These are phyloP conservation scores for Parnassius apollo DNA, from an alignment of 2,888 invertebrate genomes.

Conservation along the genomic window DNA sequence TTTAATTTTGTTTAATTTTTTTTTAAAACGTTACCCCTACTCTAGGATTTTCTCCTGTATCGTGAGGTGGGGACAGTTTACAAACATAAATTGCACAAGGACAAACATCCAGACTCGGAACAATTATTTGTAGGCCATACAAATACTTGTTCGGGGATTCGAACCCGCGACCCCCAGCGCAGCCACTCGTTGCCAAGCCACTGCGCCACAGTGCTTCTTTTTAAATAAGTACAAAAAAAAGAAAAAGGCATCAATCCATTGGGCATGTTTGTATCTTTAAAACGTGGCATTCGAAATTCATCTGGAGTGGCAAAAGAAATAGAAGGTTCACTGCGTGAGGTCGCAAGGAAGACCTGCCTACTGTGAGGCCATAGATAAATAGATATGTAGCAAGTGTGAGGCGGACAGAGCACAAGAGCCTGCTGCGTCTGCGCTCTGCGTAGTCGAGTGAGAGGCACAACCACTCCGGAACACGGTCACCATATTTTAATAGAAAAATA, in stretches of 20 bases:
- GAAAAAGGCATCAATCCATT: slow-evolving; percentile 2
- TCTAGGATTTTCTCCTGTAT: no score
- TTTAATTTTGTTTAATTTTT: no score
- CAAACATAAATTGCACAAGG: no score
- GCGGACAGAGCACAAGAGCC: slow-evolving; percentile 26
- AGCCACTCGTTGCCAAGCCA: no score
- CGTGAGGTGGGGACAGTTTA: no score
- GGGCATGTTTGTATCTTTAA: slow-evolving; percentile 19
- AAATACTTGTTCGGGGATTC: no score
- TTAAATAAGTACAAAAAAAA: neutral
- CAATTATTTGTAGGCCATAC: no score
- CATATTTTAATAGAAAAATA: slow-evolving; percentile 14
- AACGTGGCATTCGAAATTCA: slow-evolving; percentile 46
- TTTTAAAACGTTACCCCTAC: no score
- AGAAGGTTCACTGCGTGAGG: slow-evolving; percentile 49
- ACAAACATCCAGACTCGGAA: no score
- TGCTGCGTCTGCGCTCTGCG: slow-evolving; percentile 42
- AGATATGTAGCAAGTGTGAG: slow-evolving; percentile 18
- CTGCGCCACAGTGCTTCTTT: no score
- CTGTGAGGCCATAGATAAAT: slow-evolving; percentile 25
- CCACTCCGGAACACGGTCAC: slow-evolving; percentile 25
- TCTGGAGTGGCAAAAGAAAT: slow-evolving; percentile 42
- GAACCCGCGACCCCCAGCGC: no score
- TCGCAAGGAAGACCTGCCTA: slow-evolving; percentile 44
- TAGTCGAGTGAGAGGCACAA: slow-evolving; percentile 59